Base-by-base conservation (phyloP, 2,113 vertebrate species). In the Chauna torquata region DNA sequence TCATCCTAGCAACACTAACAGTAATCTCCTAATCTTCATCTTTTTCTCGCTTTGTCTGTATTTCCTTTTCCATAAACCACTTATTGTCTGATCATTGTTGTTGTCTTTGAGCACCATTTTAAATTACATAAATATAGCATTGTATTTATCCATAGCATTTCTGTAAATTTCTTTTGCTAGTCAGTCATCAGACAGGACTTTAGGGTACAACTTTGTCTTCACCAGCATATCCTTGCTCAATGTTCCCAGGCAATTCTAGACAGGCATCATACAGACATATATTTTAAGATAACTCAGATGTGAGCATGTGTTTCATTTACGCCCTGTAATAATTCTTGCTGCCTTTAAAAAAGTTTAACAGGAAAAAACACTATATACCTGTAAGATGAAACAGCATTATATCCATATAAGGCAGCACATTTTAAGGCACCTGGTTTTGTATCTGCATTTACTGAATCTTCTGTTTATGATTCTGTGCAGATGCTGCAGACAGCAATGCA, bases 1-100 rank as follows among this genome's bases (percentile, higher is more conserved):
- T 88, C 44, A 59, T 68, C 64, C 80, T 49, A 76, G 44, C 36
- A 90, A 77, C 18, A 47, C 23, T 79, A 95, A 49, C 30, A 42
- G n/a, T 52, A 52, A 80, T 66, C 77, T 94, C 64, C 32, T 83
- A 75, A 91, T 96, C 68, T 77, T 88, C 15, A 69, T n/a, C 15
- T 75, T 92, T 80, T 96, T 64, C 68, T 81, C 42, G n/a, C 30
- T 77, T 74, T 36, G 70, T 62, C 81, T 72, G 15, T 74, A 59
- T 32, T 69, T 79, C 13, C 17, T 8, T n/a, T 79, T 91, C 70
- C 74, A 68, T 17, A 94, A 89, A 42, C 54, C 58, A 42, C 52
- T 72, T 88, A 85, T 44, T 82, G 24, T n/a, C 44, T 79, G 70
- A 68, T 38, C 40, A 65, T 45, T 81, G 62, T 45, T 92, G 34